Evolutionary conservation across 2,888 invertebrate species (phyloP), one percentile per base, ranked within the genome.

Genomic region (Leucophenga maculata): DNA sequence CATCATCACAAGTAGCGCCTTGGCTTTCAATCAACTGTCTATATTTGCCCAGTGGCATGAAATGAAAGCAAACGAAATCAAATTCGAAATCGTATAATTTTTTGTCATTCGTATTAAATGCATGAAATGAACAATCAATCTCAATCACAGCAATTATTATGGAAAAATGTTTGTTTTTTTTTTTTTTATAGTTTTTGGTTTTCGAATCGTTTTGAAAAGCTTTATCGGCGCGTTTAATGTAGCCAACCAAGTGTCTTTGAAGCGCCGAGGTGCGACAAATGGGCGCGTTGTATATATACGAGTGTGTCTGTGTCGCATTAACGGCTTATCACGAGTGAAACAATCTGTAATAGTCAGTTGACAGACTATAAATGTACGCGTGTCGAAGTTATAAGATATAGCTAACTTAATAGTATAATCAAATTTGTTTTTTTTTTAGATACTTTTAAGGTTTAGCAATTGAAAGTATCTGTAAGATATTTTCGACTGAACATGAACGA

Each of bases 61-160:
- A n/a, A 60, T 39, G 4, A 60, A 31, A 32, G n/a, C 39, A 39
- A 39, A 39, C 8, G 16, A 55, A 55, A 20, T 55, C 54, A 13
- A 55, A 55, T 55, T 11, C 39, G 39, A 39, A 39, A 39, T 39
- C 39, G 39, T 39, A 39, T 11, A 39, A 8, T 39, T 55, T 55
- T 22, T 6, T 55, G 6, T 9, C 3, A n/a, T n/a, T n/a, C 50
- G n/a, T 50, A 18, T 50, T n/a, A 39, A 50, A 50, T 50, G 50
- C 59, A 66, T 66, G 39, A 69, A 50, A 67, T 60, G 39, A 68
- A 75, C 74, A 74, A 76, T 76, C 75, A 75, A 74, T 76, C 75
- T 74, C 72, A 76, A 75, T 72, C 72, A 74, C 68, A 73, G 70
- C 75, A 74, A 75, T 74, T 76, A 76, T 70, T 69, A 65, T 39